phyloP scores from a whole-genome alignment of 2,797 vertebrate genomes.

The Rhynchonycteris naso region DNA sequence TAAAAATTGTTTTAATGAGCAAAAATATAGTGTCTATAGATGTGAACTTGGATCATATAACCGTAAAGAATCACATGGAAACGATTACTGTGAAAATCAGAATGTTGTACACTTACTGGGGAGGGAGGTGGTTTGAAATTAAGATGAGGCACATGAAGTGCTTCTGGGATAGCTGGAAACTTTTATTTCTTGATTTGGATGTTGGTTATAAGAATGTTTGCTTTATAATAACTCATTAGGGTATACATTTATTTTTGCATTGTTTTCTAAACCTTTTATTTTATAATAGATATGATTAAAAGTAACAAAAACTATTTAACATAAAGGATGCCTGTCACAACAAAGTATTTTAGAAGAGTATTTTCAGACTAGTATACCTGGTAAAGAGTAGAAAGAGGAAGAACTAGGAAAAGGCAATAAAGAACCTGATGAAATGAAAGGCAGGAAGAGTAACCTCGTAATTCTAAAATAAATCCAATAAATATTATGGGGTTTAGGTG shows the following conservation, averaged over 20 bases:
- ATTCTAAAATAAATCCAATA: constrained; percentile 17
- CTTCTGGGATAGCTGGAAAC: neutral
- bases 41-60: neutral
- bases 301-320: constrained; percentile 29
- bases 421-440: neutral
- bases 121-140: neutral
- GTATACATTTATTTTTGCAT: neutral
- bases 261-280: constrained; percentile 40
- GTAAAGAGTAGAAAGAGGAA: neutral
- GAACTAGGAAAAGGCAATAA: neutral
- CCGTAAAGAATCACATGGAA: neutral
- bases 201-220: neutral
- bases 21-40: constrained; percentile 7
- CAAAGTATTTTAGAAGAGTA: neutral
- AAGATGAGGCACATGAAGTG: neutral
- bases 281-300: constrained; percentile 25
- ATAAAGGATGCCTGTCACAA: constrained; percentile 5
- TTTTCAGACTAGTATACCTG: constrained; percentile 10
- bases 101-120: neutral
- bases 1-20: neutral
- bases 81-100: neutral
- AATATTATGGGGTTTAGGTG: neutral
- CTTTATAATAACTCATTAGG: neutral
- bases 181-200: neutral
- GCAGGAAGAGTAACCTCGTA: neutral